Evolutionary conservation across 2,113 vertebrate species (phyloP), one percentile per base, ranked within the genome.

Genomic region (Aegotheles bennettii): DNA sequence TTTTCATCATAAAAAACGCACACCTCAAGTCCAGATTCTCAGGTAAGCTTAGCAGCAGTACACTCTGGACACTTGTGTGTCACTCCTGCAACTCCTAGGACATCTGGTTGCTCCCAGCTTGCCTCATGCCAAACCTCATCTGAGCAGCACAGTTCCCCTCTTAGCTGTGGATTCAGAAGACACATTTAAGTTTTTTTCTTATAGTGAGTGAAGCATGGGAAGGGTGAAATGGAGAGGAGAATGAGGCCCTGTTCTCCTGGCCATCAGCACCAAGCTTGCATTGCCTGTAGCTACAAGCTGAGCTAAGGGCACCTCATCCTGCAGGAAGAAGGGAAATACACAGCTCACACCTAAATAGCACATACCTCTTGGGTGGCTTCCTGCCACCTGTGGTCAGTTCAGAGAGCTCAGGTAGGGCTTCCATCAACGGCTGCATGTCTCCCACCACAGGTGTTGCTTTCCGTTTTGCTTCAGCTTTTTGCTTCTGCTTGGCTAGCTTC

Each of bases 401-500:
- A 2, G 97, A 98, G 64, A 99, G 98, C 74, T 99, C 98, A 0
- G 99, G 99, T 3, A 99, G 96, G 75, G 99, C 99, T 13, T 99
- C 99, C 73, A 98, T 97, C 91, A 99, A 93, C 0, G 98, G 98
- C 87, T 98, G 98, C 98, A 99, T 97, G 96, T 99, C 99, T 12
- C 99, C 99, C 71, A 99, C 99, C 54, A 99, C 98, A 2, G 97
- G 98, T 0, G 97, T 98, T 78, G 98, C 98, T 84, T 96, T 98
- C 70, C 98, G 92, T 73, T 96, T 98, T 0, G 84, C 98, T 84
- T 98, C 97, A 0, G 98, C 99, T 78, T 96, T 97, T 95, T 98
- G 97, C 91, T 98, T 97, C 97, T 98, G 98, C 74, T 98, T 98
- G 1, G 98, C 98, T 64, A 98, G 95, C 90, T 98, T 99, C 69